Evolutionary conservation across 1,140 invertebrate species (phyloP), one percentile per base, ranked within the genome.

Genomic region (Pseudoatta argentina): DNA sequence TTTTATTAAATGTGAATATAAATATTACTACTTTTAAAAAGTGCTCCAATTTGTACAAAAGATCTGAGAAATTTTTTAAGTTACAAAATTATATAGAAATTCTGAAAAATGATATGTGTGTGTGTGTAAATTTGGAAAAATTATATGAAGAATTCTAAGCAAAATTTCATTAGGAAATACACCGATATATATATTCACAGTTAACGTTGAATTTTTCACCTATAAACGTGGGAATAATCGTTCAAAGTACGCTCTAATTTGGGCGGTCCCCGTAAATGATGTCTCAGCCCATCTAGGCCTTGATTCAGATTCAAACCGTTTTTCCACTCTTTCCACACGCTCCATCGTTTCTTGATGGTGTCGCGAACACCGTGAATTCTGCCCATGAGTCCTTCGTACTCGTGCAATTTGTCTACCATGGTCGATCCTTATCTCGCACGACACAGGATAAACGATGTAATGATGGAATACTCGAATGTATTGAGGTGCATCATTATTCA

Each of bases 361-460:
- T 98, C 97, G 44, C 97, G 95, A 71, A 96, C 94, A 34, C 95
- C 94, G 91, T 98, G 97, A n/a, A 97, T 92, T 44, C 97, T 95
- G n/a, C 97, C 97, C 0, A 96, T 92, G 39, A 97, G 93, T 8
- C 97, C 97, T 91, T 97, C 96, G 92, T 98, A 98, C 86, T 97
- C 97, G 90, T 97, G 96, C 75, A 98, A 94, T 94, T 98, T 98
- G 83, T 98, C 97, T 89, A 96, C 96, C 96, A 95, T 96, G 61
- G 12, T 76, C n/a, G 18, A 63, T 7, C 5, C 18, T 82, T 83
- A 83, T 73, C 55, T 83, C 27, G 39, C 10, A 2, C 55, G 69
- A 75, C n/a, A 75, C 55, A 73, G 55, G 44, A 2, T 12, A 24
- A 83, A 10, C 39, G 24, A 59, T 59, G 16, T 30, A 59, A 82